Percentiles rank a stretch among this genome's conserved stretches.
Conservation (phyloP, 2,888 invertebrate genomes). For the Loripinus fragilis region DNA sequence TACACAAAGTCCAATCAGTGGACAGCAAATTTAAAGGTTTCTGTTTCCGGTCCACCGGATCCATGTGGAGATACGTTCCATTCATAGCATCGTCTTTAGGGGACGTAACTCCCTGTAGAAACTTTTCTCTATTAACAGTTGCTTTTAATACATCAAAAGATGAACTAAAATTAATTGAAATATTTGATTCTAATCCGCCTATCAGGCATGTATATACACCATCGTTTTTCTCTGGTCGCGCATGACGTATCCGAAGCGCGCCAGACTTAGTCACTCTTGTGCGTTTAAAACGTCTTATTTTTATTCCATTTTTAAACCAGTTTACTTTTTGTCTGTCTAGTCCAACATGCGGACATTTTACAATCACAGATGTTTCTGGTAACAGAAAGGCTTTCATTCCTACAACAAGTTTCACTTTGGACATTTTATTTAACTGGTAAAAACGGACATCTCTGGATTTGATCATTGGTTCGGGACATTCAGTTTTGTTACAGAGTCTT, state of each 20-base stretch:
- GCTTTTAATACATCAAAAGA: slow-evolving; percentile 71
- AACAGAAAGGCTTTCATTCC: slow-evolving; percentile 76
- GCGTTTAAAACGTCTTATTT: slow-evolving; percentile 59
- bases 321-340: slow-evolving; percentile 71
- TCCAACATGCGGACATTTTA: slow-evolving; percentile 76
- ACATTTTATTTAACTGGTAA: slow-evolving; percentile 74
- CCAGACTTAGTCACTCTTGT: slow-evolving; percentile 66
- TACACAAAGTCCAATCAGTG: slow-evolving; percentile 73
- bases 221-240: slow-evolving; percentile 69
- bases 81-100: slow-evolving; percentile 45
- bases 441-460: slow-evolving; percentile 70
- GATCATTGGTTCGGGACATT: slow-evolving; percentile 71
- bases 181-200: slow-evolving; percentile 68
- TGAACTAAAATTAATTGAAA: slow-evolving; percentile 70
- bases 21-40: slow-evolving; percentile 68
- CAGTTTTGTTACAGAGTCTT: slow-evolving; percentile 64
- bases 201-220: slow-evolving; percentile 78
- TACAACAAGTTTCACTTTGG: slow-evolving; percentile 69
- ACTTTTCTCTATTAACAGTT: slow-evolving; percentile 67
- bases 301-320: slow-evolving; percentile 76
- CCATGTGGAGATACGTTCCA: slow-evolving; percentile 61
- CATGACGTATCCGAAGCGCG: slow-evolving; percentile 69
- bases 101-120: slow-evolving; percentile 21
- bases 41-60: slow-evolving; percentile 70
- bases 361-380: slow-evolving; percentile 75